Evolutionary conservation across 2,113 vertebrate species (phyloP), one percentile per base, ranked within the genome.

Genomic region (Muscicapa adusta): DNA sequence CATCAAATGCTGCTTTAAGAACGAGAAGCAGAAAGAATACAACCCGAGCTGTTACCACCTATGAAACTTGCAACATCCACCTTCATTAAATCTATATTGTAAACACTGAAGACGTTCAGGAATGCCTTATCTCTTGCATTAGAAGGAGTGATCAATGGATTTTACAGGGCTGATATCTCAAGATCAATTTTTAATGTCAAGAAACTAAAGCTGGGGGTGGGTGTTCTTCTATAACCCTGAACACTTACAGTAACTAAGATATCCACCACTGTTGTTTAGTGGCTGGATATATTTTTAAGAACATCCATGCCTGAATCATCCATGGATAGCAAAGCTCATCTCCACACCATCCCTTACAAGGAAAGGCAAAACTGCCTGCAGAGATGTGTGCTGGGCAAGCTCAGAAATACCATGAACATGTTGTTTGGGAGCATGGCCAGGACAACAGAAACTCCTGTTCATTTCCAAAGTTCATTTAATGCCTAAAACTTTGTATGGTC

Each of bases 161-260:
- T 91, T 94, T 87, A 85, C 74, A 76, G 25, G 38, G 67, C 54
- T 80, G 68, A 15, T 80, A 79, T 84, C 94, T 88, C 57, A 60
- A 86, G 67, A 91, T 88, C 77, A 80, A 91, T 91, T 85, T 95
- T 95, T 88, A 74, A 94, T 74, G 56, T 83, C 43, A 74, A 85
- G 56, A 84, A 90, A 63, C 40, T 85, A 9, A 89, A 85, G 60
- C 6, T 73, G 61, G 6, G 7, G 15, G 36, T 18, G 6, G 7
- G 10, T 63, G 20, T 43, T 95, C 42, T 82, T 95, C 34, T 29
- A 56, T 63, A 74, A 70, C 50, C 9, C 33, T 62, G 34, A 70
- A 48, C 16, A 28, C 36, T 91, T 75, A 66, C 80, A 75, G 70
- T 72, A 93, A 94, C 71, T n/a, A 68, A 13, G 24, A 28, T 65